Evolutionary conservation across 2,888 invertebrate species (phyloP), one percentile per base, ranked within the genome.

Genomic region (Meiosimyza platycephala): DNA sequence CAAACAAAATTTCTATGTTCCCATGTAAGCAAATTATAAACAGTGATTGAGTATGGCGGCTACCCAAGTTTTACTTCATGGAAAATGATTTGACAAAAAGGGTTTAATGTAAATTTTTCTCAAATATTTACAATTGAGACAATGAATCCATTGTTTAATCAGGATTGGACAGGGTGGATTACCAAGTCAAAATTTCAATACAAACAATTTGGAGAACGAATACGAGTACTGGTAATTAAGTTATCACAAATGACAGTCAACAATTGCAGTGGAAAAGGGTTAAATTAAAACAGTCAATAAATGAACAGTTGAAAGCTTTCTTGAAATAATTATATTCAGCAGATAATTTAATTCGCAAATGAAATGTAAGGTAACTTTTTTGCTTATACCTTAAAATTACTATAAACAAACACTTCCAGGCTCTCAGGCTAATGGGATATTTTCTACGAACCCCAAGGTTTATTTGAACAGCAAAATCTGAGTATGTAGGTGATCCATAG

Each of bases 71-170:
- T 4, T 6, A 7, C 13, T 57, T 9, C 9, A 40, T 9, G 9
- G 2, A 9, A 9, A 40, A 33, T 54, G 16, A 55, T 11, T 60
- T 15, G 28, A 22, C 15, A 60, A 50, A 62, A 70, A 70, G 52
- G 70, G 70, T 70, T 70, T 18, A 28, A 70, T 70, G 70, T 48
- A 70, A 70, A 70, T 70, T 70, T 60, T 52, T 12, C 15, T 15
- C 62, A 70, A 70, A 63, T 70, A 55, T 70, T 70, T 70, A 18
- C 70, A 52, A 70, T 70, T 70, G 70, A 70, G 63, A 70, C 70
- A 63, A 70, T 16, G 70, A 70, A 55, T 54, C 63, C 70, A 16
- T 33, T 52, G 16, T 52, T 54, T 40, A 51, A 9, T 47, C 28
- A 50, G 7, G 22, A 11, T 16, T 28, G 55, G 12, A 18, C 28